These are phyloP conservation scores for Lucilia cuprina DNA, from an alignment of 1,140 invertebrate genomes.

Conservation along the genomic window DNA sequence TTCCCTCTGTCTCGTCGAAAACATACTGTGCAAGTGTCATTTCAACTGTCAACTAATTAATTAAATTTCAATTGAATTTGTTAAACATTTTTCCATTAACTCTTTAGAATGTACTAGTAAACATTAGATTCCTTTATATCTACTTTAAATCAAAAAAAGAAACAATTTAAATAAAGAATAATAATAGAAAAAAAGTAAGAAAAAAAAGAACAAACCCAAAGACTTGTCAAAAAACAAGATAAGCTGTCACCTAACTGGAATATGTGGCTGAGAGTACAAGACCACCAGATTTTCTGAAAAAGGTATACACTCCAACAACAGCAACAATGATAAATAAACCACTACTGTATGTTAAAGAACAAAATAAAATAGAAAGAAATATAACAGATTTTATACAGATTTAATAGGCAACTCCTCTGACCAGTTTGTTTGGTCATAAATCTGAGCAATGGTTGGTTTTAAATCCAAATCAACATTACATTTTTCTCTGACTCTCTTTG, in stretches of 20 bases:
- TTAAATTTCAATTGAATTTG: conserved; percentile 43
- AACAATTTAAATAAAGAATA: not conserved
- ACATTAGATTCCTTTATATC: no score
- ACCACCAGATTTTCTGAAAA: not conserved
- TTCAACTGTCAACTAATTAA: conserved; percentile 42
- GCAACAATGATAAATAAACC: not conserved
- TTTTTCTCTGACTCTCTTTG: not conserved
- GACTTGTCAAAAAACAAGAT: conserved; percentile 22
- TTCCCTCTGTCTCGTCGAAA: no score
- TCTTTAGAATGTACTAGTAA: no score
- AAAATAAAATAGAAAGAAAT: not conserved
- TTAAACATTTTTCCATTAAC: not conserved
- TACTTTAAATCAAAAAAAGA: not conserved
- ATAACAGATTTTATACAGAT: not conserved
- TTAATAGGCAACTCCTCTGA: no score
- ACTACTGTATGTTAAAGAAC: not conserved
- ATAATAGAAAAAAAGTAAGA: not conserved
- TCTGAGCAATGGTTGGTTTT: not conserved
- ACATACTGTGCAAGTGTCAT: conserved; percentile 25
- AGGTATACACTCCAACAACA: not conserved
- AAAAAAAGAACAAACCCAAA: not conserved
- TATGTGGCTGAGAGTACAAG: not conserved
- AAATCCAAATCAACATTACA: conserved; percentile 17
- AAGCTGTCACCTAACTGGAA: conserved; percentile 13
- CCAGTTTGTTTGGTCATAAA: not conserved